Evolutionary conservation across 2,113 vertebrate genomes (phyloP).

Genomic region (Taxidea taxus): DNA sequence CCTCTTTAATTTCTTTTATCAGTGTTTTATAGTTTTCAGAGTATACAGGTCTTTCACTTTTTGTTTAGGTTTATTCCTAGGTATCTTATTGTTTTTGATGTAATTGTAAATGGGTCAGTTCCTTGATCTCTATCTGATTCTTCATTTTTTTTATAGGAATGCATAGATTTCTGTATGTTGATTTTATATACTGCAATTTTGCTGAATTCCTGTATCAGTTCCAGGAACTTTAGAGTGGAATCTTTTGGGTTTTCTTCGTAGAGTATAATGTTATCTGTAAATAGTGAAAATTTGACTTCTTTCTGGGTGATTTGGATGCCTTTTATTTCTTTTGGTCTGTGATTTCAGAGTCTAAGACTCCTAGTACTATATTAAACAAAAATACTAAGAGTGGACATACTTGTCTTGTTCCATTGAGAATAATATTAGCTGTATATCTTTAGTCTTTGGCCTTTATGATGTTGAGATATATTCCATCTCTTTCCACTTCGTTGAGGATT

Average conservation of each 20-base stretch:
- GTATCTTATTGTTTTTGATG: background rate
- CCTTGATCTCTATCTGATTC: background rate
- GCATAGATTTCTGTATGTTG: background rate
- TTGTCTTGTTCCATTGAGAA: background rate
- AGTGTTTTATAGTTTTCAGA: background rate
- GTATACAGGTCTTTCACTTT: background rate
- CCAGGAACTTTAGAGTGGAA: background rate
- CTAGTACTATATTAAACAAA: background rate
- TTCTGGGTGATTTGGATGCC: background rate
- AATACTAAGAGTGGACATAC: background rate
- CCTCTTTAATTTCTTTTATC: background rate
- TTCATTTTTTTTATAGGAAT: background rate
- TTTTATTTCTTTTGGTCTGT: background rate
- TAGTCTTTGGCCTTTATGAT: background rate
- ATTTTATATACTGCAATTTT: background rate
- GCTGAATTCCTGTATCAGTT: background rate
- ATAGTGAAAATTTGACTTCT: background rate
- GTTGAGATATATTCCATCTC: background rate
- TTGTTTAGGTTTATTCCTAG: background rate
- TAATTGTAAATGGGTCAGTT: background rate
- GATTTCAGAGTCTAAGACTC: background rate
- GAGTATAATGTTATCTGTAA: background rate
- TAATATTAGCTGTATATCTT: background rate
- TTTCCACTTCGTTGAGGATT: background rate
- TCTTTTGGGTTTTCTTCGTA: background rate